Evolutionary conservation across 1,140 invertebrate genomes (phyloP), one percentile per base, ranked within the genome.

Genomic region (Aporrectodea caliginosa): DNA sequence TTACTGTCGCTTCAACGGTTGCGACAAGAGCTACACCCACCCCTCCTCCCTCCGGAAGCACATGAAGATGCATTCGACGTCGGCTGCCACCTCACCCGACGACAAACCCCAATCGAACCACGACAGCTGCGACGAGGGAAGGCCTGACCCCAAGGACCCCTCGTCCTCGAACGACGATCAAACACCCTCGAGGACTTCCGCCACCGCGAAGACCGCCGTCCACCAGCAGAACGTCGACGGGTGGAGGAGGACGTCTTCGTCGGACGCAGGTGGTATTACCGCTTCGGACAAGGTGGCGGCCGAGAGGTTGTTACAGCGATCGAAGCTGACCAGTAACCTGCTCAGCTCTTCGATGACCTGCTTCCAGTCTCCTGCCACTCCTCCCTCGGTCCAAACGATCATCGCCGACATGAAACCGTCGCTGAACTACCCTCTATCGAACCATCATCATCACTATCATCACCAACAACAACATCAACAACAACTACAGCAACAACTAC

Each of bases 11-110:
- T 92, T 96, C 43, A 91, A 93, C 77, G 95, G 95, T 83, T 98
- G 96, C 90, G 95, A 97, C 91, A 98, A 98, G 90, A 96, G 94
- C 72, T 98, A 98, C 90, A 98, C 96, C 32, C 96, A 98, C 88
- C 96, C 96, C 14, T 95, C 94, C 58, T 97, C 95, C 43, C 91
- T 98, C 81, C 91, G 96, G 82, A 98, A 82, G 32, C 81, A 82
- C 35, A 82, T 78, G 77, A 78, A 78, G 69, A 78, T 70, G 69
- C 77, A 78, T 29, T n/a, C 32, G 31, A 74, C 34, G 73, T 30
- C 33, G 73, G 35, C 43, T 22, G 35, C 35, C 33, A 76, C 22
- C 43, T 16, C 22, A 31, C n/a, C 22, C 75, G 31, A 35, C 1
- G 35, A n/a, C 35, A 76, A 58, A 22, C 6, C 6, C 43, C 43